These are phyloP conservation scores for Anoplolepis gracilipes DNA, from an alignment of 1,140 invertebrate genomes.

Conservation along the genomic window DNA sequence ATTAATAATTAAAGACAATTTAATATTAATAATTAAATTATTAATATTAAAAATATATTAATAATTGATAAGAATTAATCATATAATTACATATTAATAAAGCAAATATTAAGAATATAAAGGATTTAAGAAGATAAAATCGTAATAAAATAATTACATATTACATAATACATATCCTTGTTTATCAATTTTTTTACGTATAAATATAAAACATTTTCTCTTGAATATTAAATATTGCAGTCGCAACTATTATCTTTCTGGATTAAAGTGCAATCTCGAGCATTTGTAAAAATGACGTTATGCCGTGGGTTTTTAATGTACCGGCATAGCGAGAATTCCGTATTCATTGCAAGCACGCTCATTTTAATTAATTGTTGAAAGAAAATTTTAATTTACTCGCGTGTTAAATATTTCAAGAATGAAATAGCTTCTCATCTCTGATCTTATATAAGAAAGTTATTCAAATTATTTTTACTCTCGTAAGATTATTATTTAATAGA, in stretches of 20 bases:
- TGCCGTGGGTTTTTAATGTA: constrained; percentile 51
- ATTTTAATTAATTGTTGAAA: constrained; percentile 60
- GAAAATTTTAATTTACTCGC: constrained; percentile 56
- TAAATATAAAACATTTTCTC: not conserved
- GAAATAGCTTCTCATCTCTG: constrained; percentile 38
- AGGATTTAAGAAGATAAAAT: not conserved
- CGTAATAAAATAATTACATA: not conserved
- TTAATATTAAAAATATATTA: no score
- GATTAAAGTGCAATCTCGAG: constrained; percentile 30
- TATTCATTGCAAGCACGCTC: constrained; percentile 49
- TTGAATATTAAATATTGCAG: constrained; percentile 8
- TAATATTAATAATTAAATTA: constrained; percentile 6
- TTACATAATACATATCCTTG: no score
- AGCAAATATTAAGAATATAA: not conserved
- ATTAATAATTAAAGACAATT: not conserved
- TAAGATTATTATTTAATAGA: constrained; percentile 57
- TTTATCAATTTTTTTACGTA: not conserved
- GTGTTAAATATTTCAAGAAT: constrained; percentile 60
- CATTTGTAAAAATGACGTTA: constrained; percentile 53
- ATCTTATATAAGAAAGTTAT: constrained; percentile 49
- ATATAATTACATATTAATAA: no score
- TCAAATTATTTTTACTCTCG: constrained; percentile 45
- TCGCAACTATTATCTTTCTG: constrained; percentile 12
- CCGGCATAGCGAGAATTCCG: constrained; percentile 55
- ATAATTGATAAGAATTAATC: no score